A percentile compares a stretch with the other conserved stretches of the same genome.
These are phyloP conservation scores for Cyclina sinensis DNA, from an alignment of 1,140 invertebrate species.

Conservation along the genomic window DNA sequence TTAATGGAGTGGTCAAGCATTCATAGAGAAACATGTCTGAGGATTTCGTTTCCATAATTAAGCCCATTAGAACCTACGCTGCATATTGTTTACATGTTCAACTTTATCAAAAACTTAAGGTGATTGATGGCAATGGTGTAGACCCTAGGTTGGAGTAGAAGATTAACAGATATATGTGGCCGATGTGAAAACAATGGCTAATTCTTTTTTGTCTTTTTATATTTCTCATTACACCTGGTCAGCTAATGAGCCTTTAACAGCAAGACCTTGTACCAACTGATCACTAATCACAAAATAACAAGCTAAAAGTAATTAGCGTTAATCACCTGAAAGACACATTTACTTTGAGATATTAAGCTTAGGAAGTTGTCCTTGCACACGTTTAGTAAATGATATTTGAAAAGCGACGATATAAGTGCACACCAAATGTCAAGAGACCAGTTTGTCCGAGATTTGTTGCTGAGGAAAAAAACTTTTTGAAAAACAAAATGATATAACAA, in stretches of 20 bases:
- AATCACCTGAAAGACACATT: too few species aligned
- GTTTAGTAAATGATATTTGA: too few species aligned
- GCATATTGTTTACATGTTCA: slow-evolving; percentile 33
- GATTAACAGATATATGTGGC: slow-evolving; percentile 2
- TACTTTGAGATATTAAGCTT: too few species aligned
- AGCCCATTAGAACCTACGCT: slow-evolving; percentile 22
- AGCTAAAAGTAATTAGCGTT: neutral
- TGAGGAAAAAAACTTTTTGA: too few species aligned
- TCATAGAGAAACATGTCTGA: neutral
- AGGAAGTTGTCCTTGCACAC: too few species aligned
- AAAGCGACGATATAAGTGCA: too few species aligned
- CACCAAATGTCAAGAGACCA: too few species aligned
- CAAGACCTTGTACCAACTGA: neutral
- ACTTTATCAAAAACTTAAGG: neutral
- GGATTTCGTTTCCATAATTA: slow-evolving; percentile 54
- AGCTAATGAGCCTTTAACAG: slow-evolving; percentile 32
- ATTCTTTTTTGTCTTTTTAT: neutral
- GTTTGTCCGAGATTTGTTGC: too few species aligned
- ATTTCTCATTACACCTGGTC: slow-evolving; percentile 11
- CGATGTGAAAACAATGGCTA: neutral
- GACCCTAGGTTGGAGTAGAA: slow-evolving; percentile 6
- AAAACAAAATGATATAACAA: too few species aligned
- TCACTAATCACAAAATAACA: neutral
- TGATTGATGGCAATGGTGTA: slow-evolving; percentile 31
- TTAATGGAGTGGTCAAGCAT: slow-evolving; percentile 62